phyloP scores from a whole-genome alignment of 2,888 invertebrate genomes.

The Chymomyza fuscimana region DNA sequence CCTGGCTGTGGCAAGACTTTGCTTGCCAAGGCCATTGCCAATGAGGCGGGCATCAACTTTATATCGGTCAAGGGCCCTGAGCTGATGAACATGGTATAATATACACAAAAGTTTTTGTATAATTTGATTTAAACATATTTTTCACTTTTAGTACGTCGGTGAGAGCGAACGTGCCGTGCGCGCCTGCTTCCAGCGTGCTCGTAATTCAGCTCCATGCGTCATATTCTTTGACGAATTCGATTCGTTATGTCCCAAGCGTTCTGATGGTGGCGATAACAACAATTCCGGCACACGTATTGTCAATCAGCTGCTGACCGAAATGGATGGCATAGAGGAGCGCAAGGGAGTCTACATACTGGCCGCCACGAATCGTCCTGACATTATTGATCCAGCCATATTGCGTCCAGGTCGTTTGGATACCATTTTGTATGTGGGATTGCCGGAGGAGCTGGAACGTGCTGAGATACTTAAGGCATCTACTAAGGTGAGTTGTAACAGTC shows the following conservation, averaged over 20 bases:
- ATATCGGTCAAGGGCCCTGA: slow-evolving; percentile 99
- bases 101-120: too few species aligned
- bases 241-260: slow-evolving; percentile 94
- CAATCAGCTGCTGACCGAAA: slow-evolving; percentile 97
- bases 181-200: slow-evolving; percentile 96
- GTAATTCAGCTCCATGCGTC: slow-evolving; percentile 97
- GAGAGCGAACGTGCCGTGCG: slow-evolving; percentile 98
- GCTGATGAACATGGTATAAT: slow-evolving; percentile 93
- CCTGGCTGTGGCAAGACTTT: slow-evolving; percentile 98
- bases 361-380: slow-evolving; percentile 97
- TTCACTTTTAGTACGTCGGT: slow-evolving; percentile 90
- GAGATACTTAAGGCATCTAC: slow-evolving; percentile 95
- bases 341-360: slow-evolving; percentile 97
- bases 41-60: slow-evolving; percentile 99
- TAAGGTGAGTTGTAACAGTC: slow-evolving; percentile 82
- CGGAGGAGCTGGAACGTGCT: slow-evolving; percentile 87
- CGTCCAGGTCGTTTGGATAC: slow-evolving; percentile 93
- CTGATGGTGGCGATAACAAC: slow-evolving; percentile 85
- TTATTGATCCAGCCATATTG: slow-evolving; percentile 96
- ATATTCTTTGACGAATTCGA: slow-evolving; percentile 99
- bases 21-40: slow-evolving; percentile 98
- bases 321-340: slow-evolving; percentile 97
- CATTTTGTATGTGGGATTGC: slow-evolving; percentile 94
- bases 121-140: slow-evolving; percentile 12
- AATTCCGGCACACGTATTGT: slow-evolving; percentile 92